Percentiles rank a stretch among this genome's conserved stretches.
These are phyloP conservation scores for Mixornis gularis DNA, from an alignment of 2,113 vertebrate genomes.

Conservation along the genomic window DNA sequence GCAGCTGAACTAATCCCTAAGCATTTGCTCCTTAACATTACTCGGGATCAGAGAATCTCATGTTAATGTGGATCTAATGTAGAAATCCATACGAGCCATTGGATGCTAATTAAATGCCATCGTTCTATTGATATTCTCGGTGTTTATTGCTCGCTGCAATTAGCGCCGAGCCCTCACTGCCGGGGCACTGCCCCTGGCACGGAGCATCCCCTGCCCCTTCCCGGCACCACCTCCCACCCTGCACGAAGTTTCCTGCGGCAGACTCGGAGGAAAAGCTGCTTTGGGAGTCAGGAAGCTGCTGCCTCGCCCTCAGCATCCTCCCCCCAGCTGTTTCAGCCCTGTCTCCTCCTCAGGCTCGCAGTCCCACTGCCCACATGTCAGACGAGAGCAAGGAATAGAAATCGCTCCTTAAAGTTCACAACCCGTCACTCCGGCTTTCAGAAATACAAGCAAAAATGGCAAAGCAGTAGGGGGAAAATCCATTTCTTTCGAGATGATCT, in stretches of 20 bases:
- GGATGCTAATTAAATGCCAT: constrained; percentile 64
- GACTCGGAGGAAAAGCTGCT: background rate
- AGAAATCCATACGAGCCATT: constrained; percentile 60
- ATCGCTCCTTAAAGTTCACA: constrained; percentile 34
- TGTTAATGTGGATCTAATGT: constrained; percentile 51
- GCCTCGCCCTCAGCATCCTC: background rate
- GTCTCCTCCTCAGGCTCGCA: background rate
- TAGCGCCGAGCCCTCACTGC: background rate
- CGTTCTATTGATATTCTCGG: background rate
- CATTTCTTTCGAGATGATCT: constrained; percentile 32
- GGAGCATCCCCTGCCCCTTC: background rate
- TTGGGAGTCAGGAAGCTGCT: background rate
- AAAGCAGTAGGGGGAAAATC: constrained; percentile 53
- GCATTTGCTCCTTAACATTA: background rate
- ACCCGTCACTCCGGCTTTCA: constrained; percentile 24
- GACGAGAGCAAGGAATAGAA: constrained; percentile 1
- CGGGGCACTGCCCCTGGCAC: background rate
- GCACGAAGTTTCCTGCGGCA: background rate
- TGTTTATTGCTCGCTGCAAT: constrained; percentile 43
- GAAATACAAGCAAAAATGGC: constrained; percentile 47
- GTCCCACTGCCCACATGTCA: constrained; percentile 8
- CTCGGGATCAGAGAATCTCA: constrained; percentile 20
- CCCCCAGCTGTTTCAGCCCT: background rate
- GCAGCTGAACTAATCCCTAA: background rate
- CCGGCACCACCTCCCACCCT: background rate